Conservation (phyloP, 2,797 vertebrate species). For the Eulemur coronatus region DNA sequence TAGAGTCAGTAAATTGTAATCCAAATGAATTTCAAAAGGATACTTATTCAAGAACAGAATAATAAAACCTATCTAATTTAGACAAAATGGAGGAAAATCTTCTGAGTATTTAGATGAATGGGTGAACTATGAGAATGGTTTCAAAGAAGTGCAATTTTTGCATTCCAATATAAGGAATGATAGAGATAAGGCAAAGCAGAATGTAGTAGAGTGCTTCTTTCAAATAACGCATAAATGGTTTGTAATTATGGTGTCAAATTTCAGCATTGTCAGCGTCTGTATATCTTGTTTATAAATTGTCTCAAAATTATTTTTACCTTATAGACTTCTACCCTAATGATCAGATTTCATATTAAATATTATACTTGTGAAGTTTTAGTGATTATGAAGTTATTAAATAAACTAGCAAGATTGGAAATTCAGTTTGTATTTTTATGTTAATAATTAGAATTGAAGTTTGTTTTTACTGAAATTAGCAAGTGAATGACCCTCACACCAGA, state of each 20-base stretch:
- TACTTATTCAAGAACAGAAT: constrained; percentile 28
- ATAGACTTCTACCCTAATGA: constrained; percentile 19
- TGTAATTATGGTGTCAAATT: constrained; percentile 16
- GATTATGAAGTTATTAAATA: constrained; percentile 38
- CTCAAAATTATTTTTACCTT: constrained; percentile 48
- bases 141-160: constrained; percentile 44
- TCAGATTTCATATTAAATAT: constrained; percentile 49
- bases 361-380: not conserved
- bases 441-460: constrained; percentile 14
- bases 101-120: not conserved
- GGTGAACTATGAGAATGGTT: constrained; percentile 2
- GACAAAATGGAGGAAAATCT: not conserved
- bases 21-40: constrained; percentile 42
- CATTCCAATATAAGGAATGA: not conserved
- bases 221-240: not conserved
- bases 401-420: constrained; percentile 45
- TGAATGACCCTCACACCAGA: constrained; percentile 16
- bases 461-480: constrained; percentile 39
- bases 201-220: constrained; percentile 20
- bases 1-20: constrained; percentile 35
- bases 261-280: constrained; percentile 10
- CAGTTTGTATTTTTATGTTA: constrained; percentile 29
- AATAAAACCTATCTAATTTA: constrained; percentile 20
- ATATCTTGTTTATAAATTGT: constrained; percentile 40
- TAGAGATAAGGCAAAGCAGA: constrained; percentile 32